Percentiles rank a stretch among this genome's conserved stretches.
phyloP scores from a whole-genome alignment of 2,888 invertebrate species.

The Sisyra nigra region DNA sequence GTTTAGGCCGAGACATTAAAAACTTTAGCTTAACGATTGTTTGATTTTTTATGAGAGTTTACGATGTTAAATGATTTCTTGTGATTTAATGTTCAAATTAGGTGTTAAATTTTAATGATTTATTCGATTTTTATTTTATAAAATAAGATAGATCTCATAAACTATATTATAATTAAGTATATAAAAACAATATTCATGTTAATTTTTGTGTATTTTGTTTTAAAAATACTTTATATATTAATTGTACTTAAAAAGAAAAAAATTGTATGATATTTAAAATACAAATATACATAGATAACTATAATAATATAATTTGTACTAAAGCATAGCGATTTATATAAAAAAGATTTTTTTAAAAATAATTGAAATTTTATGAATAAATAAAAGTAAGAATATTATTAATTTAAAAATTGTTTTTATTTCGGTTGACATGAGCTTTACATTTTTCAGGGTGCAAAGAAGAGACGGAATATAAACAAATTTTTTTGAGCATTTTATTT shows the following conservation, averaged over 20 bases:
- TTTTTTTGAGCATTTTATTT: not conserved
- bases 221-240: constrained; percentile 6
- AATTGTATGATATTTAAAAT: not conserved
- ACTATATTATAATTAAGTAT: not conserved
- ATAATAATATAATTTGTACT: not conserved
- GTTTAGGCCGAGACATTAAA: constrained; percentile 40
- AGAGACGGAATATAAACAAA: too few relatives aligned
- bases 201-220: constrained; percentile 6
- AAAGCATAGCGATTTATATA: not conserved
- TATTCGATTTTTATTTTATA: not conserved
- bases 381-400: not conserved
- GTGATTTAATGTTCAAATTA: constrained; percentile 8
- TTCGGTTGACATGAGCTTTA: too few relatives aligned
- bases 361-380: not conserved
- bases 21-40: not conserved
- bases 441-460: too few relatives aligned
- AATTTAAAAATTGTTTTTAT: too few relatives aligned
- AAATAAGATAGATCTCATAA: constrained; percentile 1
- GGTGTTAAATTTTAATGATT: not conserved
- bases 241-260: not conserved
- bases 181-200: not conserved
- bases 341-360: constrained; percentile 1
- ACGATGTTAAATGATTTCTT: not conserved
- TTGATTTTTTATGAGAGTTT: not conserved
- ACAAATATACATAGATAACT: not conserved